A percentile compares a stretch with the other conserved stretches of the same genome.
These are phyloP conservation scores for Lagopus muta DNA, from an alignment of 2,113 vertebrate species.

Conservation along the genomic window DNA sequence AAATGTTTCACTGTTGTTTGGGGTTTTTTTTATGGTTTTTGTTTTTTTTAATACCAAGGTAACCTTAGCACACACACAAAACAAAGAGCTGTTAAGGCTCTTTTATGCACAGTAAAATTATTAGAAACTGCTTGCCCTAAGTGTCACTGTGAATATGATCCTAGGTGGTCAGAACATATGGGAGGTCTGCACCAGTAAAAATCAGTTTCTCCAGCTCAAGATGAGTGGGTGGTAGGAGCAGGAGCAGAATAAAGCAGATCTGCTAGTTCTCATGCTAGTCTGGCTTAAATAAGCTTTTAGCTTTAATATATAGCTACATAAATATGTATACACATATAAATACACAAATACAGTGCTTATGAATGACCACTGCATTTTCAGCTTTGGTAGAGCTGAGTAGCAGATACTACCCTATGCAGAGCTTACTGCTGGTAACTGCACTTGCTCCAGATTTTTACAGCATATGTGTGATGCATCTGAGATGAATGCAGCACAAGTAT, in stretches of 20 bases:
- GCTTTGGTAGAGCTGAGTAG: not conserved
- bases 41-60: not conserved
- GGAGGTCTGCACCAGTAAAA: not conserved
- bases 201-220: not conserved
- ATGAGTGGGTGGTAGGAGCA: not conserved
- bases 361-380: not conserved
- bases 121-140: not conserved
- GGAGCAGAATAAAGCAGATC: not conserved
- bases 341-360: not conserved
- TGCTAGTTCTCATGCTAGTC: not conserved
- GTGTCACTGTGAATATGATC: not conserved
- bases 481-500: not conserved
- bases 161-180: not conserved
- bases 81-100: not conserved
- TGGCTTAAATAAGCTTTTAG: not conserved
- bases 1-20: not conserved
- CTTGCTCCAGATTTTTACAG: not conserved
- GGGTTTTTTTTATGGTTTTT: too few relatives aligned
- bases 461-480: not conserved
- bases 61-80: not conserved
- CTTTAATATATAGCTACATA: accelerated
- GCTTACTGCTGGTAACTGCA: not conserved
- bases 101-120: not conserved
- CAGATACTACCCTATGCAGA: not conserved
- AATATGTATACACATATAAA: not conserved